Conservation (phyloP, 1,140 invertebrate genomes). For the Aricia agestis region DNA sequence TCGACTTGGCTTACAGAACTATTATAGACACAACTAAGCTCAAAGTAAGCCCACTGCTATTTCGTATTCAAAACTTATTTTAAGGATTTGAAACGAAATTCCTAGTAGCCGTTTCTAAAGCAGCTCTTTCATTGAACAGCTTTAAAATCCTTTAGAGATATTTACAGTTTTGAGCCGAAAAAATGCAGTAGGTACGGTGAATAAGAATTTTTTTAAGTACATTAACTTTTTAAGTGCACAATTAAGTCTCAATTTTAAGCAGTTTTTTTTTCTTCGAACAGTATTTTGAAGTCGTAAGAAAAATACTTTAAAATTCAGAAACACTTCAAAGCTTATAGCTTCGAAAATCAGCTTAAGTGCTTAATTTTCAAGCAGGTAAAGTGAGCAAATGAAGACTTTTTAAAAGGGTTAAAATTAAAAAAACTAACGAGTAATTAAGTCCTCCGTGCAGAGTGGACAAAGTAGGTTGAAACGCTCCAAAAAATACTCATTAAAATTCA, state of each 20-base stretch:
- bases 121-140: background rate
- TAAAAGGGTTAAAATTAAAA: background rate
- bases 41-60: conserved; percentile 2
- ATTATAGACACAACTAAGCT: background rate
- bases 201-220: too few relatives aligned
- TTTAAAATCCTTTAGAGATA: background rate
- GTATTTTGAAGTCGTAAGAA: too few relatives aligned
- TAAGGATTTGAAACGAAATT: background rate
- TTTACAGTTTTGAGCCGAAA: background rate
- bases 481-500: conserved; percentile 11
- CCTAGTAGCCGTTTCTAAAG: background rate
- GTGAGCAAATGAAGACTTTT: background rate
- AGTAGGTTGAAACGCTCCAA: conserved; percentile 14
- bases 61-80: conserved; percentile 3
- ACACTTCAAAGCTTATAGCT: background rate
- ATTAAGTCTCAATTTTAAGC: too few relatives aligned
- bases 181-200: background rate
- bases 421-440: conserved; percentile 15
- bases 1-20: background rate
- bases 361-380: background rate
- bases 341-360: background rate
- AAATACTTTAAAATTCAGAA: background rate
- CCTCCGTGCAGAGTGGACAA: conserved; percentile 9
- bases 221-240: too few relatives aligned
- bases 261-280: too few relatives aligned